Percentiles rank a stretch among this genome's conserved stretches.
These are phyloP conservation scores for Temnopleurus reevesii DNA, from an alignment of 53 echinoderm and acorn worm species.

Conservation along the genomic window DNA sequence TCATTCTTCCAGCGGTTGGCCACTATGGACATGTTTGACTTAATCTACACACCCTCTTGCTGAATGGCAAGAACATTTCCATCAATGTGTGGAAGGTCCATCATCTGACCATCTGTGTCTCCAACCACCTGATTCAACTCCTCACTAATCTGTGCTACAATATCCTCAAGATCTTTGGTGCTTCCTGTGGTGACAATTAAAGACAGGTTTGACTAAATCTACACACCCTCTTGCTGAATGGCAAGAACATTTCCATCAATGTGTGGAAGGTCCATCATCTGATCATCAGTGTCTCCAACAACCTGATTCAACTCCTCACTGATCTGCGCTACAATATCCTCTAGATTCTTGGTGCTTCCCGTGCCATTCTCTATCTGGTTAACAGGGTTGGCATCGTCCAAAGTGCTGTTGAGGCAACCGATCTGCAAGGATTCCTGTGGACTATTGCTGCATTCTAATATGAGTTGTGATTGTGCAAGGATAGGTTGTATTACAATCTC, in stretches of 20 bases:
- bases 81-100: not conserved
- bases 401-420: not conserved
- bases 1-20: too few relatives aligned
- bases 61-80: conserved; percentile 29
- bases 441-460: conserved; percentile 11
- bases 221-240: conserved; percentile 4
- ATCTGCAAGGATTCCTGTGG: not conserved
- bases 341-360: not conserved
- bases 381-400: not conserved
- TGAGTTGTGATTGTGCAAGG: not conserved
- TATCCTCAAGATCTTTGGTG: not conserved
- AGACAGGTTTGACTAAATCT: too few relatives aligned
- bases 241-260: conserved; percentile 19
- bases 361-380: not conserved
- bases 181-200: too few relatives aligned
- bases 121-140: conserved; percentile 5
- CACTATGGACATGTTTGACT: too few relatives aligned
- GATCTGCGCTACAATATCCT: conserved; percentile 27
- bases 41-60: conserved; percentile 1
- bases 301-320: conserved; percentile 20
- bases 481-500: not conserved
- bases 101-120: not conserved
- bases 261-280: not conserved
- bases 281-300: not conserved
- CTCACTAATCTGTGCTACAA: conserved; percentile 33